Percentiles rank a stretch among this genome's conserved stretches.
phyloP scores from a whole-genome alignment of 2,797 vertebrate species.

The Podarcis siculus region DNA sequence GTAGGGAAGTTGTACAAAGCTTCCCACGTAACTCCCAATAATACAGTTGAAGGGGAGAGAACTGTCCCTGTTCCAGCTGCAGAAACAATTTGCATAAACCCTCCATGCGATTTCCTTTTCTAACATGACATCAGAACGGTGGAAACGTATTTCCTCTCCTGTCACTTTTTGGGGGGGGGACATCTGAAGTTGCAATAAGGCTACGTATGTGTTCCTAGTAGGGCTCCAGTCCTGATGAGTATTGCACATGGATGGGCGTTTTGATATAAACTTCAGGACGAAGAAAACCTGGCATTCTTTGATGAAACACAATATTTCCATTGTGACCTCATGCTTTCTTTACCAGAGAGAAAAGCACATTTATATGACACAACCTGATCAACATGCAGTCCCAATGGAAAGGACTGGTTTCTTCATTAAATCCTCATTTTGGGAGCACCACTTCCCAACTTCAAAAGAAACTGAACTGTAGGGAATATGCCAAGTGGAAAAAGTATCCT shows the following conservation, averaged over 20 bases:
- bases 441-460: conserved; percentile 36
- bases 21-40: neutral
- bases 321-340: conserved; percentile 82
- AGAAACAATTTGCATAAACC: neutral
- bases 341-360: conserved; percentile 48
- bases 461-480: conserved; percentile 38
- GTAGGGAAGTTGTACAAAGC: neutral
- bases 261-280: conserved; percentile 71
- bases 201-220: conserved; percentile 1
- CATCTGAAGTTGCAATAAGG: neutral
- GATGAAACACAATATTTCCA: conserved; percentile 85
- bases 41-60: neutral
- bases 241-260: conserved; percentile 56
- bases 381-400: conserved; percentile 51
- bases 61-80: neutral
- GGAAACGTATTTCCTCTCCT: neutral
- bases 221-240: conserved; percentile 56
- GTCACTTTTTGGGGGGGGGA: neutral
- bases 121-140: neutral
- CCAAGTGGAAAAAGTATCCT: neutral
- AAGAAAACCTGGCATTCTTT: conserved; percentile 82
- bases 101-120: neutral
- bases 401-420: conserved; percentile 71
- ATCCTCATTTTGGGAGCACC: conserved; percentile 48
- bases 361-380: conserved; percentile 63